Evolutionary conservation across 2,888 invertebrate genomes (phyloP), one percentile per base, ranked within the genome.

Genomic region (Rotaria socialis): DNA sequence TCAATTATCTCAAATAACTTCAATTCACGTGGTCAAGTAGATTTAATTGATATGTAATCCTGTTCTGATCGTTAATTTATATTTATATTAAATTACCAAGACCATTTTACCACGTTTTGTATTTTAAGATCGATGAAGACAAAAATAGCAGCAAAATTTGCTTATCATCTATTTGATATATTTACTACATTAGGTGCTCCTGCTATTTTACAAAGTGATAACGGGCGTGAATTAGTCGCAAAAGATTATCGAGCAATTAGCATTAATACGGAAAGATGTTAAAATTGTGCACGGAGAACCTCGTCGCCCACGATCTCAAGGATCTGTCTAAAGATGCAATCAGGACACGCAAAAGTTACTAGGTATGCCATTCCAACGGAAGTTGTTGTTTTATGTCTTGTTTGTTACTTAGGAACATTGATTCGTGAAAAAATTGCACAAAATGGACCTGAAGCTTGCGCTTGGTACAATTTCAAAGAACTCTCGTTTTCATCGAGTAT

Each of bases 71-170:
- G 87, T 16, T 85, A 86, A 55, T 88, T 84, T 84, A 88, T 88
- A 85, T 88, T 88, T 84, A 87, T 89, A 84, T 85, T 89, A 85
- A 87, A 87, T 43, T 89, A 89, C 86, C 88, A 89, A 87, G 88
- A 89, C 85, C 88, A 88, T 86, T 87, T 87, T 43, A 89, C 88
- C 3, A 88, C 88, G 87, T 88, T 88, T 8, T 58, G 80, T 41
- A 16, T 84, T 50, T 41, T 84, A 22, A 7, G 50, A 27, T n/a
- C 84, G 19, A 14, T 86, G 52, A 58, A 58, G 87, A 87, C 87
- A 41, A 88, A 89, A 75, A 87, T 84, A 67, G 87, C 85, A 24
- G 58, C 24, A 2, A 87, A 88, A 52, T 85, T 88, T 10, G 75
- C 87, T 16, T 35, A 52, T 67, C 60, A 74, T n/a, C 84, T 88